phyloP scores from a whole-genome alignment of 2,888 invertebrate species.

The Automeris io region DNA sequence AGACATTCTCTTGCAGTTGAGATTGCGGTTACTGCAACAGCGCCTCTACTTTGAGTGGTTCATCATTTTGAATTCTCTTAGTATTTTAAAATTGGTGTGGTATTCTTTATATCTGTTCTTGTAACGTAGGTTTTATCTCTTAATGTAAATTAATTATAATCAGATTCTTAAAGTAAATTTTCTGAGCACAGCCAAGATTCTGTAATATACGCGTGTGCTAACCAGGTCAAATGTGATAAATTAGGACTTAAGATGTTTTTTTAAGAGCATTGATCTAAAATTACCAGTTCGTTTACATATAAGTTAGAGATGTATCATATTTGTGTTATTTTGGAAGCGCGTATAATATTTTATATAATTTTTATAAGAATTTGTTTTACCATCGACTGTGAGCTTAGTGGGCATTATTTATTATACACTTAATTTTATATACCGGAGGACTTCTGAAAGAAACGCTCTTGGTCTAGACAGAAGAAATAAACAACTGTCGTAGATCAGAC shows the following conservation, averaged over 20 bases:
- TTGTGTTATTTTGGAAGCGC: slow-evolving; percentile 21
- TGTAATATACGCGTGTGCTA: slow-evolving; percentile 65
- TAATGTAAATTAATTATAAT: slow-evolving; percentile 50
- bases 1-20: slow-evolving; percentile 9
- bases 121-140: slow-evolving; percentile 60
- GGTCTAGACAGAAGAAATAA: slow-evolving; percentile 6
- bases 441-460: slow-evolving; percentile 22
- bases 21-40: slow-evolving; percentile 23
- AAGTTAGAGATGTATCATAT: slow-evolving; percentile 30
- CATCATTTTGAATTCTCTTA: slow-evolving; percentile 67
- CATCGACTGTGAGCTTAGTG: slow-evolving; percentile 48
- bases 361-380: slow-evolving; percentile 30
- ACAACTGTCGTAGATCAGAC: slow-evolving; percentile 12
- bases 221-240: slow-evolving; percentile 74
- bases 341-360: slow-evolving; percentile 26
- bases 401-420: slow-evolving; percentile 52
- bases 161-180: slow-evolving; percentile 60
- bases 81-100: slow-evolving; percentile 72
- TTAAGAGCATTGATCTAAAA: slow-evolving; percentile 19
- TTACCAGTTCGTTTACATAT: slow-evolving; percentile 29
- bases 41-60: slow-evolving; percentile 54
- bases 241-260: slow-evolving; percentile 52
- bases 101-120: slow-evolving; percentile 69
- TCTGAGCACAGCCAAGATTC: slow-evolving; percentile 58
- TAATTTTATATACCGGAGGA: slow-evolving; percentile 30